A percentile compares a stretch with the other conserved stretches of the same genome.
Conservation (phyloP, 2,888 invertebrate genomes). For the Proisotoma minuta region DNA sequence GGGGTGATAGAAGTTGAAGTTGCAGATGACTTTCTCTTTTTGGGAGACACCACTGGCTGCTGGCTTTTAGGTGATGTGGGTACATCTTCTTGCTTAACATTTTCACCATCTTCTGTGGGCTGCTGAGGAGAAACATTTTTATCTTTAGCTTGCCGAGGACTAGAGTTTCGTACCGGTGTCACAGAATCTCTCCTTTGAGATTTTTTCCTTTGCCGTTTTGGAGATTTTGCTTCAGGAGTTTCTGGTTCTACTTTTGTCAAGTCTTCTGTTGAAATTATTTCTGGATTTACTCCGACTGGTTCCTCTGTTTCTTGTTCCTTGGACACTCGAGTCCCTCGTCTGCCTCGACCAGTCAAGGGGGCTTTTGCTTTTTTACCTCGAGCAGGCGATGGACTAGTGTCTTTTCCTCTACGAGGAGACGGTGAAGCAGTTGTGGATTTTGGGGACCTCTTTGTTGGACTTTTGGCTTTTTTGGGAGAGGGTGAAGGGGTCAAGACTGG, state of each 20-base stretch:
- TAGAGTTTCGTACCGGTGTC: slow-evolving; percentile 25
- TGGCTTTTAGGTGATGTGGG: not conserved
- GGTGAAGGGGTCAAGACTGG: not conserved
- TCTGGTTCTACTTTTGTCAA: not conserved
- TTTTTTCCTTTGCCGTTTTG: slow-evolving; percentile 17
- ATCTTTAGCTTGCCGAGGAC: slow-evolving; percentile 32
- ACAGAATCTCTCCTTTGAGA: too few species aligned
- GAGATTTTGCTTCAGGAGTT: not conserved
- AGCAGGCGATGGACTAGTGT: slow-evolving; percentile 6
- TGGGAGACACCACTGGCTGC: not conserved
- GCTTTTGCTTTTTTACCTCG: not conserved
- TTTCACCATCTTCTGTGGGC: too few species aligned
- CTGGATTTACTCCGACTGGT: not conserved
- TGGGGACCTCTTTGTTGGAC: not conserved
- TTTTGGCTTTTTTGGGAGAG: slow-evolving; percentile 4
- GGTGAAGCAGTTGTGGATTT: not conserved
- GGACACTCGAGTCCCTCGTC: not conserved
- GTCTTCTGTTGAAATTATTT: not conserved
- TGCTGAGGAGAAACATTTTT: slow-evolving; percentile 17
- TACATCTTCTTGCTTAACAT: too few species aligned
- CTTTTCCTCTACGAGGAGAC: not conserved
- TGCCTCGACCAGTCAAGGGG: not conserved
- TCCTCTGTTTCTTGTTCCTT: not conserved
- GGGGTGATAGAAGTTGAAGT: too few species aligned
- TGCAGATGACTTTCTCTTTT: not conserved